A percentile compares a stretch with the other conserved stretches of the same genome.
Conservation (phyloP, 2,113 vertebrate genomes). For the Elephas maximus region DNA sequence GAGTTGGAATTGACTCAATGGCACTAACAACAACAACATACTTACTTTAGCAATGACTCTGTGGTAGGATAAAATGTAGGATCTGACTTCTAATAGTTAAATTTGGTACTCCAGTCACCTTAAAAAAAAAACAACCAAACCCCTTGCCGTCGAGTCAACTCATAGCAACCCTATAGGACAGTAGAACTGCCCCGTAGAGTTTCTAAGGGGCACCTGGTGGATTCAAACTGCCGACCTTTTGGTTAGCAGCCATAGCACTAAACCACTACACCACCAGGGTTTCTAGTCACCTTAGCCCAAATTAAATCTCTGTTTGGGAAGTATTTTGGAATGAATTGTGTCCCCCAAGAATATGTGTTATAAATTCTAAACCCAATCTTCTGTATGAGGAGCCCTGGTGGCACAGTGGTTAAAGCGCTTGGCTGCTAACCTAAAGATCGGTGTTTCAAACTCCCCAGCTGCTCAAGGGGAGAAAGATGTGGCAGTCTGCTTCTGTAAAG, state of each 20-base stretch:
- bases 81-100: neutral
- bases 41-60: neutral
- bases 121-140: neutral
- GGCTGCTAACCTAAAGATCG: neutral
- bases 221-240: too few species aligned
- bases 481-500: neutral
- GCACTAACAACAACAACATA: neutral
- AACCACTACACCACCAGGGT: too few species aligned
- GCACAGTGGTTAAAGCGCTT: neutral
- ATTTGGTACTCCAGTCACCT: neutral
- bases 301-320: neutral
- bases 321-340: neutral
- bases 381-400: neutral
- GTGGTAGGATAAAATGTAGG: neutral
- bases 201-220: too few species aligned
- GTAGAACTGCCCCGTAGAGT: too few species aligned
- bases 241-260: too few species aligned
- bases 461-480: neutral
- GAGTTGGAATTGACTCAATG: neutral
- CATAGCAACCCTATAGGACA: too few species aligned
- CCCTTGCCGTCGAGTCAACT: too few species aligned
- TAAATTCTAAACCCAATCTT: neutral
- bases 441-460: neutral
- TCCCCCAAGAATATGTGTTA: neutral
- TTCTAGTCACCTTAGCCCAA: neutral